Conservation (phyloP, 2,888 invertebrate genomes). For the Miltochrista miniata region DNA sequence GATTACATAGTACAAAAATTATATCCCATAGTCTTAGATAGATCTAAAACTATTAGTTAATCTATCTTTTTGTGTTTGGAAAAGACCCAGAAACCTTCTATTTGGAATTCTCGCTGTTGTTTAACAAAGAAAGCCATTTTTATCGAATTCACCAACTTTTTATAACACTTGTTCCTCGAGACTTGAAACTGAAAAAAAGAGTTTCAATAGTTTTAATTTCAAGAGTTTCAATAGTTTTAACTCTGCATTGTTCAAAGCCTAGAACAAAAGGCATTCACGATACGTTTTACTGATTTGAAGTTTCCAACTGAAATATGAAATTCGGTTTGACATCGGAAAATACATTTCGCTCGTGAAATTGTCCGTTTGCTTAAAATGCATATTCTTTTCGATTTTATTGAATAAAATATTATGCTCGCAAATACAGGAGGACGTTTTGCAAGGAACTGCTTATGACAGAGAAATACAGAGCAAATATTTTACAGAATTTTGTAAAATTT, state of each 20-base stretch:
- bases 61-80: too few relatives aligned
- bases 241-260: constrained; percentile 11
- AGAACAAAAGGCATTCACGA: constrained; percentile 25
- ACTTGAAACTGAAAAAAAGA: constrained; percentile 14
- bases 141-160: constrained; percentile 4
- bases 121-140: background rate
- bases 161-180: constrained; percentile 4
- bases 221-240: constrained; percentile 8
- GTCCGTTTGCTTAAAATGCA: constrained; percentile 16
- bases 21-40: too few relatives aligned
- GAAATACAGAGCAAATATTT: too few relatives aligned
- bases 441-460: too few relatives aligned
- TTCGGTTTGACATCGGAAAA: constrained; percentile 26
- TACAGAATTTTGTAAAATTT: too few relatives aligned
- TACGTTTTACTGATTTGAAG: constrained; percentile 16
- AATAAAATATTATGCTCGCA: constrained; percentile 1
- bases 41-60: too few relatives aligned
- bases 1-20: too few relatives aligned
- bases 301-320: constrained; percentile 17
- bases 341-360: constrained; percentile 16
- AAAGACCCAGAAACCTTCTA: too few relatives aligned
- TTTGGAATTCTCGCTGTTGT: too few relatives aligned
- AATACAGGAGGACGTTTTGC: background rate
- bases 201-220: too few relatives aligned
- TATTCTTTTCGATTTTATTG: constrained; percentile 4